A percentile compares a stretch with the other conserved stretches of the same genome.
Evolutionary conservation across 2,888 invertebrate genomes (phyloP).

Genomic region (Rhagium mordax): DNA sequence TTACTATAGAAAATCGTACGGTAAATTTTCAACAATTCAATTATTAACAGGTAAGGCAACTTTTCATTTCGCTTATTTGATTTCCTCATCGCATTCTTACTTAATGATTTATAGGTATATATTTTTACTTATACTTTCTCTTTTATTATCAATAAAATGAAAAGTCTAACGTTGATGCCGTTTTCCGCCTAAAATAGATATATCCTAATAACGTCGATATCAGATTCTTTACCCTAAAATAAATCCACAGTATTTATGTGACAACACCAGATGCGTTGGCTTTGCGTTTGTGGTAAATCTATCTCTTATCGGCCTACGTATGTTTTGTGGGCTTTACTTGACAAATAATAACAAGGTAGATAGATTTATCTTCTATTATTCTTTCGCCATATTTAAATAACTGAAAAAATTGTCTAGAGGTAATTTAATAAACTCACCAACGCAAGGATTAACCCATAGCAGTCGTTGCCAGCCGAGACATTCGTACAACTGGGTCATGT

Average conservation of each 20-base stretch:
- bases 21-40: no score
- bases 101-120: neutral
- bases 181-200: neutral
- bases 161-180: neutral
- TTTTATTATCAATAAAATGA: neutral
- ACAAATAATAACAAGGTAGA: neutral
- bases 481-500: constrained; percentile 87
- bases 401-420: constrained; percentile 63
- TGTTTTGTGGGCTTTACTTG: neutral
- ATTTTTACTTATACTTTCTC: neutral
- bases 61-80: no score
- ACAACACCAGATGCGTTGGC: neutral
- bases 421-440: constrained; percentile 78
- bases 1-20: no score
- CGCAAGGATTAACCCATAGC: constrained; percentile 93
- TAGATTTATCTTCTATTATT: neutral
- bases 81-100: neutral
- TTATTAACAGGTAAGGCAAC: no score
- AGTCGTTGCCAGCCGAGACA: constrained; percentile 93
- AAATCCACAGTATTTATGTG: constrained; percentile 12
- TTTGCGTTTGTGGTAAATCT: neutral
- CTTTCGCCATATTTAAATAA: neutral
- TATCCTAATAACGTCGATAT: constrained; percentile 2
- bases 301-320: neutral
- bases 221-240: neutral